Percentiles rank a stretch among this genome's conserved stretches.
These are phyloP conservation scores for Pachyuromys duprasi DNA, from an alignment of 2,797 vertebrate genomes.

Conservation along the genomic window DNA sequence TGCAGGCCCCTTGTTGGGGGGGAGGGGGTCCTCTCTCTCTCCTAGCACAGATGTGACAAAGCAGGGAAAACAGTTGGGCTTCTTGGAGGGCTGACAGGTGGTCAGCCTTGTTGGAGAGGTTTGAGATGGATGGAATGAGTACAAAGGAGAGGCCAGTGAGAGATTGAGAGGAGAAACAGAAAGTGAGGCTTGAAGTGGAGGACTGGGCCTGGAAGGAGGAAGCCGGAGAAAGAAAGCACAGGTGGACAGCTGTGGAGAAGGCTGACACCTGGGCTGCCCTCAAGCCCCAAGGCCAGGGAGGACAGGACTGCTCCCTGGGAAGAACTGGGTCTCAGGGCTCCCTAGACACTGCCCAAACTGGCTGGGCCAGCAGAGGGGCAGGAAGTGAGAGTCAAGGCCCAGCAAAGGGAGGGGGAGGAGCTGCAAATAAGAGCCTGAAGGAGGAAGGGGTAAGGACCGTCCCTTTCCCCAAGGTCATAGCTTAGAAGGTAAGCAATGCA, in stretches of 20 bases:
- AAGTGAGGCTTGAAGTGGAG: not conserved
- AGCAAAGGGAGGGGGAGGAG: constrained; percentile 61
- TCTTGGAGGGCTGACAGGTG: not conserved
- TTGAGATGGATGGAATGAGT: not conserved
- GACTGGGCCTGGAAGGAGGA: not conserved
- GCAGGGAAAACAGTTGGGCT: not conserved
- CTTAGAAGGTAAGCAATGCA: constrained; percentile 49
- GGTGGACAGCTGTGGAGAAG: constrained; percentile 38
- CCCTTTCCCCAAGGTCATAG: constrained; percentile 59
- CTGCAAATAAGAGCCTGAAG: constrained; percentile 57
- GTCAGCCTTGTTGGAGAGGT: not conserved
- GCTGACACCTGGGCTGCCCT: constrained; percentile 68
- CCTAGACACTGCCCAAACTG: constrained; percentile 80
- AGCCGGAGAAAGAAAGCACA: constrained; percentile 1
- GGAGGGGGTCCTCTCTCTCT: not conserved
- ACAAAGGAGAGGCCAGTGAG: not conserved
- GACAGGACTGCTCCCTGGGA: constrained; percentile 74
- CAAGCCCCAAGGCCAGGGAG: constrained; percentile 54
- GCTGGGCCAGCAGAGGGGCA: constrained; percentile 74
- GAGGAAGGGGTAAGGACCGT: constrained; percentile 44
- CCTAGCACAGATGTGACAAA: constrained; percentile 3
- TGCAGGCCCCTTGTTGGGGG: not conserved
- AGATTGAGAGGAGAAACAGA: constrained; percentile 13
- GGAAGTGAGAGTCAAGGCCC: constrained; percentile 74
- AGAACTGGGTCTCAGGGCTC: constrained; percentile 75